A percentile compares a stretch with the other conserved stretches of the same genome.
Conservation (phyloP, 1,140 invertebrate species). For the Drosophila subpulchrella region DNA sequence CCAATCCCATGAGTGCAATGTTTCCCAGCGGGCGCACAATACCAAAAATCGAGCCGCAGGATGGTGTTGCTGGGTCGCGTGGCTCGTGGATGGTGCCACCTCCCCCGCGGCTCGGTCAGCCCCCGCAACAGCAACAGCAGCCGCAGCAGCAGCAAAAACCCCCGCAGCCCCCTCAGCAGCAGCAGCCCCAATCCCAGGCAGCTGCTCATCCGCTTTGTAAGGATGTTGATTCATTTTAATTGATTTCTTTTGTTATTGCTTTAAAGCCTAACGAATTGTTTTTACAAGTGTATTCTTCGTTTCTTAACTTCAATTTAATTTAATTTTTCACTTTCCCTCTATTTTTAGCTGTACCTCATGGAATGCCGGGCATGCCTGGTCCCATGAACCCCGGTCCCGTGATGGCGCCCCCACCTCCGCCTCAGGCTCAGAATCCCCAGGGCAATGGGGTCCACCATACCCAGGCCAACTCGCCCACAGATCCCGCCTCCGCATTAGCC, state of each 20-base stretch:
- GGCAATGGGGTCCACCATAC: constrained; percentile 72
- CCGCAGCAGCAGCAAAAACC: constrained; percentile 54
- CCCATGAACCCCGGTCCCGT: constrained; percentile 75
- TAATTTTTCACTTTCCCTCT: neutral
- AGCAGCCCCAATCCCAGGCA: constrained; percentile 68
- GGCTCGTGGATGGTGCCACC: constrained; percentile 81
- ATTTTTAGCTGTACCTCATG: constrained; percentile 76
- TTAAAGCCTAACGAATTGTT: neutral
- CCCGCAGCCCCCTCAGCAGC: constrained; percentile 24
- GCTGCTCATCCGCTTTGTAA: constrained; percentile 87
- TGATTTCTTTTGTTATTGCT: neutral
- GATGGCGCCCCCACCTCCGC: constrained; percentile 78
- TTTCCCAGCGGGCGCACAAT: constrained; percentile 85
- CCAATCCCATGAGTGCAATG: constrained; percentile 85
- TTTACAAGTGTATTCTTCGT: neutral
- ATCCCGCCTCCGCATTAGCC: constrained; percentile 52
- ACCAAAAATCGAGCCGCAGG: constrained; percentile 85
- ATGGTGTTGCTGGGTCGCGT: constrained; percentile 64
- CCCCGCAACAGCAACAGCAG: constrained; percentile 44
- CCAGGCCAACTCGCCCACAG: constrained; percentile 70
- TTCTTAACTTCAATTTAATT: neutral
- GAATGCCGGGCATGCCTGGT: constrained; percentile 74
- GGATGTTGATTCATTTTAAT: constrained; percentile 84
- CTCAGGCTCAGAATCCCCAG: constrained; percentile 75
- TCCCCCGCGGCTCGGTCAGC: constrained; percentile 60